These are phyloP conservation scores for Pinna nobilis DNA, from an alignment of 1,140 invertebrate species.

Conservation along the genomic window DNA sequence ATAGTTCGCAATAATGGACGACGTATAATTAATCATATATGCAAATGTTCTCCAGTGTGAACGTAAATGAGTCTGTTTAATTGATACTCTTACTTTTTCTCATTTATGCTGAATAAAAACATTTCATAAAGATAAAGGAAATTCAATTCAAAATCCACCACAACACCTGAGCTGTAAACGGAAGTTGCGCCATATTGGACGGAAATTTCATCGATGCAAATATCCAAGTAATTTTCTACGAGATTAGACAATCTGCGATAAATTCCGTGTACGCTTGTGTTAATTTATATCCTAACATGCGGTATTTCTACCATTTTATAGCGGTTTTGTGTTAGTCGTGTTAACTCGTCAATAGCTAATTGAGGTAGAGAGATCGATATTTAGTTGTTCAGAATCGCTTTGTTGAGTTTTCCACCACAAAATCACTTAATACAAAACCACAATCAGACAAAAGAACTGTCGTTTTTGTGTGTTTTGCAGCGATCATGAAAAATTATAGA, in stretches of 20 bases:
- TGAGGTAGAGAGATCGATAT: conserved; percentile 34
- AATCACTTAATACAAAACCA: conserved; percentile 11
- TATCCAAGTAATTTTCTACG: conserved; percentile 1
- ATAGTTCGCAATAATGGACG: not conserved
- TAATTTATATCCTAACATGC: not conserved
- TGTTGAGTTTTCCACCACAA: conserved; percentile 8
- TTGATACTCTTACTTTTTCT: not conserved
- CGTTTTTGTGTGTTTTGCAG: not conserved
- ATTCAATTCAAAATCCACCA: not conserved
- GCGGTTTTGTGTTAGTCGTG: conserved; percentile 20
- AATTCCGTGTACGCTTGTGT: not conserved
- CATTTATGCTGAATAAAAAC: not conserved
- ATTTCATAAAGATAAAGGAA: not conserved
- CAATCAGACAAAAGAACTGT: conserved; percentile 17
- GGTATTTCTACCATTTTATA: not conserved
- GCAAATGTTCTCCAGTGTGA: not conserved
- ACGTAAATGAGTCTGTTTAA: not conserved
- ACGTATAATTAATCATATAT: not conserved
- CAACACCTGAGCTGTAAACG: not conserved
- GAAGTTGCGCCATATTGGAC: conserved; percentile 6
- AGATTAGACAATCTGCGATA: conserved; percentile 7
- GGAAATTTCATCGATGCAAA: not conserved
- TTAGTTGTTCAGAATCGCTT: conserved; percentile 13
- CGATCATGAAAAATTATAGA: conserved; percentile 24
- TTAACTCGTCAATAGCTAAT: conserved; percentile 41